Percentiles rank a stretch among this genome's conserved stretches.
Evolutionary conservation across 2,797 vertebrate genomes (phyloP).

Genomic region (Siniperca undulata): DNA sequence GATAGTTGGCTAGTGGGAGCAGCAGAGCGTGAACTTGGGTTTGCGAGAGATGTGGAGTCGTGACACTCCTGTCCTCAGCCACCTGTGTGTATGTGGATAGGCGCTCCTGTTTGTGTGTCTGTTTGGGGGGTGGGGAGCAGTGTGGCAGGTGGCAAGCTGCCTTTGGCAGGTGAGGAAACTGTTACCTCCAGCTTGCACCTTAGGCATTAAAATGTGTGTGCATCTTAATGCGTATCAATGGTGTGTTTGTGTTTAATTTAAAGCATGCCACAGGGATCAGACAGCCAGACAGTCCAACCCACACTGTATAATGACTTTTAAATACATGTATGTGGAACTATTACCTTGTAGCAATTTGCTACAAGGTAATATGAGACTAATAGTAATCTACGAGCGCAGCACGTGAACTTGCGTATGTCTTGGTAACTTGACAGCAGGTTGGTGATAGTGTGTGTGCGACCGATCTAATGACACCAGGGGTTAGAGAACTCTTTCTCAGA

Average conservation of each 20-base stretch:
- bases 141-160: constrained; percentile 69
- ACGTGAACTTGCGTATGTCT: constrained; percentile 53
- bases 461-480: constrained; percentile 67
- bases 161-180: constrained; percentile 73
- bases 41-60: constrained; percentile 68
- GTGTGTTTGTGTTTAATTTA: constrained; percentile 15
- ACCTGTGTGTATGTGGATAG: constrained; percentile 67
- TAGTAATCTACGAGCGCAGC: constrained; percentile 29
- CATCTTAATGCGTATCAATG: constrained; percentile 22
- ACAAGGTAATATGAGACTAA: constrained; percentile 4
- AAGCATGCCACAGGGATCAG: constrained; percentile 16
- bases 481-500: constrained; percentile 73
- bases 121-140: constrained; percentile 27
- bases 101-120: constrained; percentile 48
- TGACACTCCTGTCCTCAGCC: constrained; percentile 75
- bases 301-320: constrained; percentile 29
- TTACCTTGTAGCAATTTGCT: constrained; percentile 5
- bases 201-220: constrained; percentile 34
- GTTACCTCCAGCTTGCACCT: constrained; percentile 69
- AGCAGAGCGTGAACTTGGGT: constrained; percentile 75
- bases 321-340: constrained; percentile 24
- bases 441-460: constrained; percentile 46
- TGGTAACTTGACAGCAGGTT: constrained; percentile 53
- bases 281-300: constrained; percentile 5
- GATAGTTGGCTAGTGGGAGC: constrained; percentile 79